Evolutionary conservation across 2,888 invertebrate genomes (phyloP).

Genomic region (Sylvicola fuscatus): DNA sequence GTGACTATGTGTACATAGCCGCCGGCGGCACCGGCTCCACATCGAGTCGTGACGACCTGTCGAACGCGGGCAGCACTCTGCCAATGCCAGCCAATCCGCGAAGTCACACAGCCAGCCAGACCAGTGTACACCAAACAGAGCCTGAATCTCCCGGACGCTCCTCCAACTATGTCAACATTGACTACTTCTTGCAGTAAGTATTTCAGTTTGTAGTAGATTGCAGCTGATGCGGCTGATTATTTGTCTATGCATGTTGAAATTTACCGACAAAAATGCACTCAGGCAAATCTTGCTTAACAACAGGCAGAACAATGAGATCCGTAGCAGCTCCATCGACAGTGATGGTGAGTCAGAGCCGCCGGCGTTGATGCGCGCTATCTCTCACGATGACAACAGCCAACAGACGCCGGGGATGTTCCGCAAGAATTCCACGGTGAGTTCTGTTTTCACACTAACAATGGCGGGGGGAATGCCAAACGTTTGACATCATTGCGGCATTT

Average conservation of each 20-base stretch:
- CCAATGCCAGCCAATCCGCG: conserved; percentile 19
- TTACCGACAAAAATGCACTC: too few relatives aligned
- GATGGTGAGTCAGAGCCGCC: conserved; percentile 32
- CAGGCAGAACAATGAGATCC: conserved; percentile 26
- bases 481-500: too few relatives aligned
- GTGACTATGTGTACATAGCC: conserved; percentile 58
- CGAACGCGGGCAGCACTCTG: conserved; percentile 34
- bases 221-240: neutral
- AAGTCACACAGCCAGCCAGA: conserved; percentile 22
- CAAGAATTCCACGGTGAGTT: conserved; percentile 14
- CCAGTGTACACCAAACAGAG: conserved; percentile 26
- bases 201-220: conserved; percentile 1
- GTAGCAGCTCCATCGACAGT: conserved; percentile 30
- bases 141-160: conserved; percentile 61
- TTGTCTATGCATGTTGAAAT: neutral
- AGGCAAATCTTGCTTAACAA: too few relatives aligned
- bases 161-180: conserved; percentile 82
- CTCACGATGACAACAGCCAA: conserved; percentile 28
- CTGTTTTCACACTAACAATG: conserved; percentile 4
- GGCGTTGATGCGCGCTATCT: conserved; percentile 35
- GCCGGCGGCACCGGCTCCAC: conserved; percentile 39
- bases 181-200: conserved; percentile 69
- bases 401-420: conserved; percentile 21
- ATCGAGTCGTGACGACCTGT: conserved; percentile 45
- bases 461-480: too few relatives aligned